Base-by-base conservation (phyloP, 1,140 invertebrate genomes). In the Drosophila virilis region DNA sequence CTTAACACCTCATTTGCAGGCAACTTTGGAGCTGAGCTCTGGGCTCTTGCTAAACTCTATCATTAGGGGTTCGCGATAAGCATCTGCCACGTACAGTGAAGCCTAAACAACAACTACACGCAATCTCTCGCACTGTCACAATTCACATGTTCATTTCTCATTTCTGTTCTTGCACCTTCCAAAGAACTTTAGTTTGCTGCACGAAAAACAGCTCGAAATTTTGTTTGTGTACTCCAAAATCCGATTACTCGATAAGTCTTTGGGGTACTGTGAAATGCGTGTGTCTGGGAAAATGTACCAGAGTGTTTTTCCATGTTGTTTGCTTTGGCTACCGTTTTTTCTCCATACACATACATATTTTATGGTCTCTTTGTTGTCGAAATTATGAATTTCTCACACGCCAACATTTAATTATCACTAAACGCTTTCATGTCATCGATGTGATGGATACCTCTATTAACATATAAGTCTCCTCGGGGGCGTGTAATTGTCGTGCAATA, bases 311-410 rank as follows among this genome's bases (percentile, higher is more conserved):
- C 37, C 38, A 28, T 28, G 22, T 28, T 28, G 33, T 37, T 66
- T 62, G 43, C 65, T 71, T 74, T 52, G 33, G 28, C 71, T 70
- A 57, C 42, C 32, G 60, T 64, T 57, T 69, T 43, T 37, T n/a
- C 13, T 62, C 46, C 33, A 15, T 46, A 15, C 7, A 38, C 9
- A 9, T 22, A 17, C 15, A 17, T 37, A 42, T 72, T 70, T 82
- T 52, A 50, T 62, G 7, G 32, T 50, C 33, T 35, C 35, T 72
- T 68, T 69, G 51, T 77, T 71, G 54, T 50, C 65, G 57, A 66
- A 75, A 78, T 86, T 86, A 85, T 81, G 62, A 68, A 81, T 88
- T 88, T 88, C 72, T 67, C 83, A 88, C 82, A 88, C 82, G 79
- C 60, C 52, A 70, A 62, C 82, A 58, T 78, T 88, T 83, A 88